Evolutionary conservation across 2,113 vertebrate genomes (phyloP).

Genomic region (Ameiurus melas): DNA sequence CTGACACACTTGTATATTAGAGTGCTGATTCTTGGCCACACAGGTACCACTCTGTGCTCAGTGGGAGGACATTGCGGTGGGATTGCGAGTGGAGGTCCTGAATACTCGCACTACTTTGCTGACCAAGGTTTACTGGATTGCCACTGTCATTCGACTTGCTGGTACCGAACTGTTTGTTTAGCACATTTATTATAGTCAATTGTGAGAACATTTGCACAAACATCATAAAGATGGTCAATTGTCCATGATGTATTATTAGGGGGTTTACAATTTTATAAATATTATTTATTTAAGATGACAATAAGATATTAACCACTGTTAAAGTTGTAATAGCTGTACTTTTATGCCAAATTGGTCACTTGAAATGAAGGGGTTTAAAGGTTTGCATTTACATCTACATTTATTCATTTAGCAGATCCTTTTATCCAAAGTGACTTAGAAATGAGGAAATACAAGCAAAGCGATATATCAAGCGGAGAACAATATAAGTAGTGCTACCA

Average conservation of each 20-base stretch:
- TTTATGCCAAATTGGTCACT: neutral
- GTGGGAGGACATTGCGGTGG: conserved; percentile 88
- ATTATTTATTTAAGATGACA: neutral
- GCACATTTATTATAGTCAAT: neutral
- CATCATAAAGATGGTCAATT: neutral
- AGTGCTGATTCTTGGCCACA: neutral
- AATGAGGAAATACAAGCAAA: too few relatives aligned
- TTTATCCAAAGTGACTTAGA: too few relatives aligned
- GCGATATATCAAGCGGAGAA: too few relatives aligned
- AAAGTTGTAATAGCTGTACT: neutral
- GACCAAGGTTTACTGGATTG: conserved; percentile 96
- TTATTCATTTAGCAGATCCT: too few relatives aligned
- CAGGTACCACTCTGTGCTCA: conserved; percentile 87
- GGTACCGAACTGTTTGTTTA: conserved; percentile 67
- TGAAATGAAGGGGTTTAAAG: neutral
- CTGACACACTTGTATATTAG: too few relatives aligned
- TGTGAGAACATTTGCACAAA: neutral
- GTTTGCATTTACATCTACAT: too few relatives aligned
- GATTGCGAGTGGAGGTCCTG: conserved; percentile 92
- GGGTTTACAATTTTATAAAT: neutral
- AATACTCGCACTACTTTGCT: conserved; percentile 87
- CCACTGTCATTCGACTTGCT: conserved; percentile 82
- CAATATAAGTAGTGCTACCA: too few relatives aligned
- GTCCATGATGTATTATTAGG: neutral
- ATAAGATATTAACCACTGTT: neutral